Evolutionary conservation across 1,140 invertebrate genomes (phyloP).

Genomic region (Drosophila biarmipes): DNA sequence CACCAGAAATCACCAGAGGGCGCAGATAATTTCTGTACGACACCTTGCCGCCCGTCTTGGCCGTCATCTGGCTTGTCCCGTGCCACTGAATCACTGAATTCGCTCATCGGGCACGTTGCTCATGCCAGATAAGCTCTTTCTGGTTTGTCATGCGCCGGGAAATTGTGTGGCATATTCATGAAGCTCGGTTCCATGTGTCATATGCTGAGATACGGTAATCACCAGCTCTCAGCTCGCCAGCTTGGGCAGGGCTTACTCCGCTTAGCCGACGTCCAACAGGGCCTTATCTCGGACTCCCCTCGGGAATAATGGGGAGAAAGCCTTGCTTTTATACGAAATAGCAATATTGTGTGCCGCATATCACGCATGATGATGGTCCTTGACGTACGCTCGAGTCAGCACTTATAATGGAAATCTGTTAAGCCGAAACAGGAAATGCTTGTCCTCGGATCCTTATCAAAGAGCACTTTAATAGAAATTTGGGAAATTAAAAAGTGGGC

Average conservation of each 20-base stretch:
- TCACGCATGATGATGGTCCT: background rate
- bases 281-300: background rate
- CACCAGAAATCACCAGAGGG: background rate
- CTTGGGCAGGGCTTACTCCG: constrained; percentile 24
- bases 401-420: background rate
- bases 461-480: too few relatives aligned
- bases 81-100: constrained; percentile 52
- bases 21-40: constrained; percentile 5
- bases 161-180: constrained; percentile 39
- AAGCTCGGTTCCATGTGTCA: constrained; percentile 36
- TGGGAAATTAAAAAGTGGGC: too few relatives aligned
- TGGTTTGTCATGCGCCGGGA: constrained; percentile 36
- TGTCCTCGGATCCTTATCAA: too few relatives aligned
- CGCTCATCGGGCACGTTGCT: constrained; percentile 36
- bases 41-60: constrained; percentile 1
- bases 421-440: too few relatives aligned
- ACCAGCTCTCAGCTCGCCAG: constrained; percentile 2
- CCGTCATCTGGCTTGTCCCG: constrained; percentile 21
- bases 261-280: constrained; percentile 4
- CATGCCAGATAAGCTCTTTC: constrained; percentile 37
- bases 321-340: background rate
- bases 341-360: too few relatives aligned
- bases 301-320: background rate
- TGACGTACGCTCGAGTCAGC: background rate
- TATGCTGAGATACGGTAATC: constrained; percentile 22